Percentiles rank a stretch among this genome's conserved stretches.
Evolutionary conservation across 2,113 vertebrate species (phyloP).

Genomic region (Miniopterus natalensis): DNA sequence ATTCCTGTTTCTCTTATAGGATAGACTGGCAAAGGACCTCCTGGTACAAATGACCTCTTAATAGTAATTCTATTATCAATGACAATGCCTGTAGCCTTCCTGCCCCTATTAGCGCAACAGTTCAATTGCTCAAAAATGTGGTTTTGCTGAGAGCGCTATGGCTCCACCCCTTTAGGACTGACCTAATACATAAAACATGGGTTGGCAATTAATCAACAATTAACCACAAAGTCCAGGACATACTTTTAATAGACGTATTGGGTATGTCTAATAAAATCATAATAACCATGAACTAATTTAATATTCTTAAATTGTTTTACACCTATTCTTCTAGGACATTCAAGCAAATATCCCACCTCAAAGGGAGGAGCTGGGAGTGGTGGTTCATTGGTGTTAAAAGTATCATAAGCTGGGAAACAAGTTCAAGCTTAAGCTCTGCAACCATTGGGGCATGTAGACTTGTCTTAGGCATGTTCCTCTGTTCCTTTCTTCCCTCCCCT

Average conservation of each 20-base stretch:
- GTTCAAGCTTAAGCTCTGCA: not conserved
- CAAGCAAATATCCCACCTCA: not conserved
- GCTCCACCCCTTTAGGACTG: no score
- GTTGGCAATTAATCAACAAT: not conserved
- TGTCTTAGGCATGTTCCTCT: not conserved
- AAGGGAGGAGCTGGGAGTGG: not conserved
- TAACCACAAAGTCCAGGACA: not conserved
- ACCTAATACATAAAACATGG: not conserved
- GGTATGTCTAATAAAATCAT: constrained; percentile 40
- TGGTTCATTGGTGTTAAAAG: not conserved
- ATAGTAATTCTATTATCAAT: not conserved
- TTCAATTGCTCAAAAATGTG: not conserved
- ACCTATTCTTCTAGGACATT: not conserved
- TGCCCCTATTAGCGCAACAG: not conserved
- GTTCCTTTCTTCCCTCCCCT: not conserved
- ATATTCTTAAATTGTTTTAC: not conserved
- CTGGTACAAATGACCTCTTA: not conserved
- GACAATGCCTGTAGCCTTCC: not conserved
- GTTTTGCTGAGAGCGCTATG: not conserved
- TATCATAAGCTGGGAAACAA: not conserved
- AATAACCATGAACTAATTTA: not conserved
- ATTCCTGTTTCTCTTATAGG: not conserved
- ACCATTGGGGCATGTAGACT: not conserved
- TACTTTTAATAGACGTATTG: constrained; percentile 34
- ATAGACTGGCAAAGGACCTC: not conserved